These are phyloP conservation scores for Spatulosminthurus flaviceps DNA, from an alignment of 2,888 invertebrate genomes.

Conservation along the genomic window DNA sequence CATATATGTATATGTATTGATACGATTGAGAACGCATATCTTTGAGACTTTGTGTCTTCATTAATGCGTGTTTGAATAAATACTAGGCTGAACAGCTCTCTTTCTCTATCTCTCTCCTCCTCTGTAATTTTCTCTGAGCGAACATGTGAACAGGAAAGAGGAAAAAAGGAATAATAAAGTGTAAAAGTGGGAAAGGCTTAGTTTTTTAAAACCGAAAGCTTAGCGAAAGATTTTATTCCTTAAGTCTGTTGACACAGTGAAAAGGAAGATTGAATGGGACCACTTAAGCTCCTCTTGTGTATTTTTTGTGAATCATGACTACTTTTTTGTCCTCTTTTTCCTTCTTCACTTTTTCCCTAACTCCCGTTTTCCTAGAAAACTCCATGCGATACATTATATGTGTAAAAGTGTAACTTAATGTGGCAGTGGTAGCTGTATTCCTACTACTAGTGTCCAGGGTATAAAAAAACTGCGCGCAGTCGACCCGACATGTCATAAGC, in stretches of 20 bases:
- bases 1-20: too few species aligned
- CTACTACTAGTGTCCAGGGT: too few species aligned
- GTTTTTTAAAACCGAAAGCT: constrained; percentile 13
- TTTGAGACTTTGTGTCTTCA: too few species aligned
- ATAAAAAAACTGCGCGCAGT: too few species aligned
- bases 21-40: too few species aligned
- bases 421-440: neutral
- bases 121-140: neutral
- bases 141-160: neutral
- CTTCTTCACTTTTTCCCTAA: neutral
- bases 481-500: too few species aligned
- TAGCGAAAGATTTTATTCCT: constrained; percentile 22
- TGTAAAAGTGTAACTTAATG: constrained; percentile 7
- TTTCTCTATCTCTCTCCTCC: too few species aligned
- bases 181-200: neutral
- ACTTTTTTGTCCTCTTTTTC: constrained; percentile 15
- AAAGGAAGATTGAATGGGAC: constrained; percentile 38
- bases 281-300: constrained; percentile 32
- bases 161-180: constrained; percentile 5
- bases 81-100: too few species aligned
- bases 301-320: constrained; percentile 19
- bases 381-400: too few species aligned
- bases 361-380: too few species aligned
- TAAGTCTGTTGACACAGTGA: constrained; percentile 27
- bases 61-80: too few species aligned